Evolutionary conservation across 2,888 invertebrate genomes (phyloP), one percentile per base, ranked within the genome.

Genomic region (Agrenia bidenticulata): DNA sequence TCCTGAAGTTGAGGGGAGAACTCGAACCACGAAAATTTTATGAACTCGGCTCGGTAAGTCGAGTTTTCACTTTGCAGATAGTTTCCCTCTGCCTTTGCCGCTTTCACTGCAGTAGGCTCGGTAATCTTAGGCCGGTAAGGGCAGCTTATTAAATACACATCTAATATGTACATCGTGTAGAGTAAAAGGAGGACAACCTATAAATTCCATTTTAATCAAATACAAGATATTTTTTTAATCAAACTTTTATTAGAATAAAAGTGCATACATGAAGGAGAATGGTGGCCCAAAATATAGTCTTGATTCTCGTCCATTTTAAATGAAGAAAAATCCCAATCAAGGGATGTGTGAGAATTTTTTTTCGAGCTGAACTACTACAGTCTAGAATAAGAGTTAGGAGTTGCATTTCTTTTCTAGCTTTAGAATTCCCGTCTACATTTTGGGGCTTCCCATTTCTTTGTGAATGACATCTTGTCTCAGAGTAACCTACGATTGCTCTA

Each of bases 51-150:
- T 45, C 70, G 56, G 59, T 73, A 70, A 1, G 73, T 73, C 0
- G 70, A 67, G 37, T 70, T 70, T 37, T 70, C 70, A 64, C 67
- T 67, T 39, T 67, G 64, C 2, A 70, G 19, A 61, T 63, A 70
- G 42, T 70, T 70, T 49, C 70, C 70, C 56, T 70, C 70, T 1
- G 70, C 70, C 50, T 63, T 67, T 1, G 67, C 70, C 26, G 72
- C 71, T 64, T 73, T 75, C n/a, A 73, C 75, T 15, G 72, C 73
- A 15, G 71, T 67, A 2, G 75, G 75, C 51, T 75, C 75, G 0
- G 75, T 75, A 32, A 73, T 70, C 61, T 73, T 75, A 11, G 75
- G 75, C 24, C 75, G 69, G 51, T 75, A 75, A 1, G 75, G 75
- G 61, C 75, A 75, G 39, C 72, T 73, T 19, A 75, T 71, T 26